Percentiles rank a stretch among this genome's conserved stretches.
These are phyloP conservation scores for Paguma larvata DNA, from an alignment of 2,797 vertebrate genomes.

Conservation along the genomic window DNA sequence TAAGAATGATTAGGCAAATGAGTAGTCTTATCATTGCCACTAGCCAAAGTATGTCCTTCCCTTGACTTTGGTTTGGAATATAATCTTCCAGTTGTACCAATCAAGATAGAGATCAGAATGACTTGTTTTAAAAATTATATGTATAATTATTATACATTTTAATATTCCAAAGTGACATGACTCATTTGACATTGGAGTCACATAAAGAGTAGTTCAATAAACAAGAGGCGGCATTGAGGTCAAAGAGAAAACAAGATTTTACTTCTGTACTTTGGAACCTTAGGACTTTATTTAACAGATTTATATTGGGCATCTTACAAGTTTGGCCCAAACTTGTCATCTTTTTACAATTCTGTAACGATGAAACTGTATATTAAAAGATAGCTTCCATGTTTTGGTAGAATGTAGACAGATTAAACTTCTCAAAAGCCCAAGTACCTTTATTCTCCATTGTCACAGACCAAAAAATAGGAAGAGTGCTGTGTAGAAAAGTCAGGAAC, in stretches of 20 bases:
- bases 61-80: constrained; percentile 51
- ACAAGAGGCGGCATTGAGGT: background rate
- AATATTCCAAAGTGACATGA: constrained; percentile 37
- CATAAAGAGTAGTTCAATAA: constrained; percentile 22
- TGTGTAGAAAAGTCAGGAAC: constrained; percentile 42
- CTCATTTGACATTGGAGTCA: constrained; percentile 47
- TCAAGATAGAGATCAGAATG: constrained; percentile 38
- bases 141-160: constrained; percentile 21
- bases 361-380: constrained; percentile 32
- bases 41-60: constrained; percentile 22
- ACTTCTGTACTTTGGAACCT: background rate
- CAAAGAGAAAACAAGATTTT: constrained; percentile 47
- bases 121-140: constrained; percentile 58
- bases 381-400: constrained; percentile 30
- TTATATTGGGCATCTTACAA: background rate
- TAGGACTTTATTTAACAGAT: constrained; percentile 28
- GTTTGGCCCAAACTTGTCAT: background rate
- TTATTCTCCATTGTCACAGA: constrained; percentile 57
- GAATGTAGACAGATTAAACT: background rate
- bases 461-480: constrained; percentile 29
- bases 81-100: background rate
- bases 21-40: background rate
- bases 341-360: constrained; percentile 36
- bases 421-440: constrained; percentile 31
- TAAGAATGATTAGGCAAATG: constrained; percentile 31